phyloP scores from a whole-genome alignment of 2,888 invertebrate genomes.

The Cenopis cana region DNA sequence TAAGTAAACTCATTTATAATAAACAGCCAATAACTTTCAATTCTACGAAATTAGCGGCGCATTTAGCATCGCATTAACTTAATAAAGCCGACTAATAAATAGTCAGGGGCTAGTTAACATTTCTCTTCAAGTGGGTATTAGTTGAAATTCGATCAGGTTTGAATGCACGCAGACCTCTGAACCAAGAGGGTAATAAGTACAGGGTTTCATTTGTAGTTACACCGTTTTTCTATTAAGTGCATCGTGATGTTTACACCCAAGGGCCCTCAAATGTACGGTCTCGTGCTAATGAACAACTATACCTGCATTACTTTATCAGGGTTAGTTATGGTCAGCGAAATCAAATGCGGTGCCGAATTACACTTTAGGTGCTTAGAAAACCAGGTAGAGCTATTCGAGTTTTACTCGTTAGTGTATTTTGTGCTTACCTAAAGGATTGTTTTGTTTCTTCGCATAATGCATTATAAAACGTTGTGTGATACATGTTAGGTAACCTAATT shows the following conservation, averaged over 20 bases:
- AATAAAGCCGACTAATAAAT: slow-evolving; percentile 56
- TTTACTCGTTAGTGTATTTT: too few species aligned
- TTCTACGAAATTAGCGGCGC: slow-evolving; percentile 23
- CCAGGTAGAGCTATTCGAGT: not conserved
- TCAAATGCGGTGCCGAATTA: slow-evolving; percentile 29
- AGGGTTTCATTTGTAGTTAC: slow-evolving; percentile 7
- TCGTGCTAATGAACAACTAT: slow-evolving; percentile 71
- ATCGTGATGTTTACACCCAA: slow-evolving; percentile 56
- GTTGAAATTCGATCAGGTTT: slow-evolving; percentile 74
- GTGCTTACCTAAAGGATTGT: too few species aligned
- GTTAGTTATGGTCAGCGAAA: slow-evolving; percentile 15
- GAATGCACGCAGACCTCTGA: slow-evolving; percentile 26
- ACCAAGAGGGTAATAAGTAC: slow-evolving; percentile 8
- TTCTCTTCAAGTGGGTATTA: slow-evolving; percentile 62
- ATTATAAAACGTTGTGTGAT: too few species aligned
- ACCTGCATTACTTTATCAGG: slow-evolving; percentile 17
- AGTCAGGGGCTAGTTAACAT: slow-evolving; percentile 58
- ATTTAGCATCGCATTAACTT: slow-evolving; percentile 42
- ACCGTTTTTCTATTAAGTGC: not conserved
- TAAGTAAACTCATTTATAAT: slow-evolving; percentile 17
- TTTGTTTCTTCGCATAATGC: too few species aligned
- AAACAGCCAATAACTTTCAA: slow-evolving; percentile 19
- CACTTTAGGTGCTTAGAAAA: slow-evolving; percentile 10
- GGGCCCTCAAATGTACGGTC: slow-evolving; percentile 60
- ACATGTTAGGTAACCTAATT: too few species aligned